Base-by-base conservation (phyloP, 2,888 invertebrate species). In the Rhimphoctona megacephalus region DNA sequence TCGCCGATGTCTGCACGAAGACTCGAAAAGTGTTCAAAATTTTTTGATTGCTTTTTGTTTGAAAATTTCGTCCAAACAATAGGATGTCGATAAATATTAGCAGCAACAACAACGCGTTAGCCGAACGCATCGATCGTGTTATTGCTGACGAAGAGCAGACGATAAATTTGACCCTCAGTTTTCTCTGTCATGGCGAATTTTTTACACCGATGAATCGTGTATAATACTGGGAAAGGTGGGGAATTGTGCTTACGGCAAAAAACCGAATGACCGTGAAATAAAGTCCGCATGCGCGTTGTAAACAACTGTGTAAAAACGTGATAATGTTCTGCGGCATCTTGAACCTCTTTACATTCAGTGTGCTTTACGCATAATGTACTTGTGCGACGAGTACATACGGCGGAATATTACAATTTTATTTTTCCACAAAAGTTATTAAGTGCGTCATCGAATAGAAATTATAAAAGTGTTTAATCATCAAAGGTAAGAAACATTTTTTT, bases 291-390 rank as follows among this genome's bases (percentile, higher is more conserved):
- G 70, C 70, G 70, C 70, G 30, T 70, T 30, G 49, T 49, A 70
- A 61, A 73, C 52, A 54, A 74, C 54, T 61, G 57, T 61, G 74
- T 57, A 74, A 57, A 74, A 74, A 74, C 74, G 74, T 74, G 74
- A 25, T 57, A 49, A 74, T 46, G 25, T 43, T 69, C 57, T 70
- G 70, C 57, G 74, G 74, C 74, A 74, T 72, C 74, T 74, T 57
- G 19, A 46, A 30, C 49, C 17, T 14, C 30, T n/a, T 19, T 4
- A 30, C 30, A 43, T 49, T 33, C 70, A 33, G 49, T 70, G 5
- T n/a, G 17, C 17, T 61, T 61, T 17, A 61, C 33, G 70, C 19
- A 49, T 49, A 33, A 49, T 30, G 33, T 70, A 19, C 19, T 49
- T 46, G 30, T 30, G 70, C 49, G 49, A 49, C 49, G 30, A 70